Evolutionary conservation across 2,113 vertebrate species (phyloP).

Genomic region (Eolophus roseicapilla): DNA sequence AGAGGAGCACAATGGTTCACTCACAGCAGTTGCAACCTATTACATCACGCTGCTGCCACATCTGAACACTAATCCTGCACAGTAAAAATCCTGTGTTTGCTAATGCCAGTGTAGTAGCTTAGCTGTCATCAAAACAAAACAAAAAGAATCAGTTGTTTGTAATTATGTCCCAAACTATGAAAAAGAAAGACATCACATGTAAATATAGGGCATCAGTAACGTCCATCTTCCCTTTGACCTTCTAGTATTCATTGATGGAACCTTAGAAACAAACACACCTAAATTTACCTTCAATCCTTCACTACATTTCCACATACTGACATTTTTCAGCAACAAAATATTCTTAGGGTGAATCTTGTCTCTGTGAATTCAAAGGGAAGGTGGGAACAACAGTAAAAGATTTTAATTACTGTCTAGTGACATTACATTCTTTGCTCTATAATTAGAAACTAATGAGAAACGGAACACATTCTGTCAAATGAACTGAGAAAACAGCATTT

Average conservation of each 20-base stretch:
- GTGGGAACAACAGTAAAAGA: constrained; percentile 15
- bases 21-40: background rate
- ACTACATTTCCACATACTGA: background rate
- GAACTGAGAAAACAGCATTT: constrained; percentile 16
- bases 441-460: constrained; percentile 56
- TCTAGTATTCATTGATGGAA: background rate
- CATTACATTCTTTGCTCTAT: constrained; percentile 34
- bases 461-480: constrained; percentile 36
- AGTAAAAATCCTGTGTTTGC: background rate
- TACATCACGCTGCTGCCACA: background rate
- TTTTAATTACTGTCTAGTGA: constrained; percentile 33
- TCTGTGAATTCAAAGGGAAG: constrained; percentile 9
- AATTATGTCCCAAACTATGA: background rate
- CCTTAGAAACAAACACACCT: background rate
- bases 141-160: background rate
- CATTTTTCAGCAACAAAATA: background rate
- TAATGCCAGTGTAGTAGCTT: background rate
- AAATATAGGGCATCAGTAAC: background rate
- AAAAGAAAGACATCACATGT: background rate
- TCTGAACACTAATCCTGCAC: background rate
- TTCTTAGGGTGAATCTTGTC: background rate
- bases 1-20: background rate
- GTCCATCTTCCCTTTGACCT: background rate
- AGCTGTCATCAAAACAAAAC: background rate
- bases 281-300: background rate